Percentiles rank a stretch among this genome's conserved stretches.
Conservation (phyloP, 2,888 invertebrate genomes). For the Embidobia sp. region DNA sequence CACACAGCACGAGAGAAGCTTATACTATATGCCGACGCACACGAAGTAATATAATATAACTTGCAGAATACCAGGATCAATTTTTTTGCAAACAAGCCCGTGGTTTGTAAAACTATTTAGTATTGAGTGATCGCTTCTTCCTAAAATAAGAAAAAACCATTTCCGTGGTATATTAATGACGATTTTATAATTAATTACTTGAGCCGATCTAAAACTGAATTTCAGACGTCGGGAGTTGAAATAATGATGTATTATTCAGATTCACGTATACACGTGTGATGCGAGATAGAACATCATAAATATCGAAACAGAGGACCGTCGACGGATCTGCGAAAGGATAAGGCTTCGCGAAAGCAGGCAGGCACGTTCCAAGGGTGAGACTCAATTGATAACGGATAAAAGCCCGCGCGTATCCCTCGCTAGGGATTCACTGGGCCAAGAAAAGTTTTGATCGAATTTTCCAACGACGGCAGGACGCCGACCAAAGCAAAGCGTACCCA, state of each 20-base stretch:
- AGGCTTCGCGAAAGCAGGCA: constrained; percentile 67
- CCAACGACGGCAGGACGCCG: constrained; percentile 43
- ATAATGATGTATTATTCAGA: constrained; percentile 36
- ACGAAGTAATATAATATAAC: constrained; percentile 44
- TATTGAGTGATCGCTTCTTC: neutral
- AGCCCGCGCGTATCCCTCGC: constrained; percentile 66
- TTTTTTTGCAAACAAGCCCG: constrained; percentile 1
- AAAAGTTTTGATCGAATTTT: constrained; percentile 67
- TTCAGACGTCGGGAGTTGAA: neutral
- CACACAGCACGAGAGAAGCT: constrained; percentile 77
- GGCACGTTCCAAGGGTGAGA: constrained; percentile 69
- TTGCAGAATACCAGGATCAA: no score
- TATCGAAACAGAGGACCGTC: constrained; percentile 74
- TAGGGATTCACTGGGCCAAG: constrained; percentile 63
- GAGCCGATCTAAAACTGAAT: constrained; percentile 1
- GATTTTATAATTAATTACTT: constrained; percentile 8
- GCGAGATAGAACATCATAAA: constrained; percentile 72
- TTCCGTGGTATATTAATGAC: neutral
- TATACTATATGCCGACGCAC: constrained; percentile 69
- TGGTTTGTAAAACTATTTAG: constrained; percentile 4
- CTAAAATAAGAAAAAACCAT: no score
- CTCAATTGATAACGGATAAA: constrained; percentile 79
- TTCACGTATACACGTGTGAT: constrained; percentile 48
- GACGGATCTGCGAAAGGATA: constrained; percentile 71
- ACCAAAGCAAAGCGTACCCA: constrained; percentile 51